Percentiles rank a stretch among this genome's conserved stretches.
phyloP scores from a whole-genome alignment of 2,797 vertebrate species.

The Margarornis squamiger region DNA sequence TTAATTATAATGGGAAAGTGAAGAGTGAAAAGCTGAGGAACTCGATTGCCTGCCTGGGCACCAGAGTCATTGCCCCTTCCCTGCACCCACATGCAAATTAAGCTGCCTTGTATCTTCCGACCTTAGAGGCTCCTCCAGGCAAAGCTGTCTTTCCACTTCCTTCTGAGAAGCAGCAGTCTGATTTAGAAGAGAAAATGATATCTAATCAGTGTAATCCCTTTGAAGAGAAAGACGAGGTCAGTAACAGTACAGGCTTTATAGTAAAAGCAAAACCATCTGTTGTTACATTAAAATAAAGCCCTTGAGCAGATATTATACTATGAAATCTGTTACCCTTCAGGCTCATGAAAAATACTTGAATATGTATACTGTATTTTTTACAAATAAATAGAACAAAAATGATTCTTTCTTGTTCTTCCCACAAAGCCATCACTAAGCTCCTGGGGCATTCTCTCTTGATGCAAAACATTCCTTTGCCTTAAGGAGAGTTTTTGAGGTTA shows the following conservation, averaged over 20 bases:
- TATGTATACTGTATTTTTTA: slow-evolving; percentile 50
- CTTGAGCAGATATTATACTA: slow-evolving; percentile 41
- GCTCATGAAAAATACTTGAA: slow-evolving; percentile 50
- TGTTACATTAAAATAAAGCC: slow-evolving; percentile 57
- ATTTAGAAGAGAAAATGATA: slow-evolving; percentile 52
- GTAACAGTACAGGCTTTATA: slow-evolving; percentile 53
- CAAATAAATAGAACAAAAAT: slow-evolving; percentile 60
- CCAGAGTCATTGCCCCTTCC: neutral
- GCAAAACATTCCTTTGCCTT: slow-evolving; percentile 60
- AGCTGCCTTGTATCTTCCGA: neutral
- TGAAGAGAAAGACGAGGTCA: slow-evolving; percentile 61
- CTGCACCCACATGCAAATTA: neutral
- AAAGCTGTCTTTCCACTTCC: neutral
- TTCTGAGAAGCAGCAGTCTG: slow-evolving; percentile 32
- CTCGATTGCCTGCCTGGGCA: rapidly evolving
- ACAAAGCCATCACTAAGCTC: slow-evolving; percentile 47
- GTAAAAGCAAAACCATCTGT: slow-evolving; percentile 61
- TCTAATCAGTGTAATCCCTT: slow-evolving; percentile 65
- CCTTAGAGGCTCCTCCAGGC: neutral
- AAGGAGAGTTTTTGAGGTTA: slow-evolving; percentile 55
- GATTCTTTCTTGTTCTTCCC: slow-evolving; percentile 51
- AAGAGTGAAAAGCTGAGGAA: neutral
- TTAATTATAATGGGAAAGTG: neutral
- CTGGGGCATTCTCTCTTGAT: slow-evolving; percentile 28
- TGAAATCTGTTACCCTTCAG: slow-evolving; percentile 46